These are phyloP conservation scores for Druceiella hillmani DNA, from an alignment of 2,888 invertebrate genomes.

Conservation along the genomic window DNA sequence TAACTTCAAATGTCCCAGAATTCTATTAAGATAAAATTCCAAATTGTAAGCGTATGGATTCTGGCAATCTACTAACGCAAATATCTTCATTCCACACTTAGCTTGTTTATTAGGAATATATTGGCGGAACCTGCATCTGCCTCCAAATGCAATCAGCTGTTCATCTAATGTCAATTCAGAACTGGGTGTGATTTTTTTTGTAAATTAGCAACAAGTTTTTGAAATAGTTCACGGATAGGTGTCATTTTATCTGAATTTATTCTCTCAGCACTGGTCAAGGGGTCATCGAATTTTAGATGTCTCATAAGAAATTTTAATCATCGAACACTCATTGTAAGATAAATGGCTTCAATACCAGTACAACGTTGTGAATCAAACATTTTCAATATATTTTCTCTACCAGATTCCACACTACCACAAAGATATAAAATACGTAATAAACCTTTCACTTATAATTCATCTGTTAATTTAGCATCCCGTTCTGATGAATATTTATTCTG, in stretches of 20 bases:
- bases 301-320: slow-evolving; percentile 19
- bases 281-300: slow-evolving; percentile 18
- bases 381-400: slow-evolving; percentile 17
- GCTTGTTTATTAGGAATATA: slow-evolving; percentile 17
- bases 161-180: slow-evolving; percentile 16
- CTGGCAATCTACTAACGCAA: slow-evolving; percentile 19
- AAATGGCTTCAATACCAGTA: slow-evolving; percentile 21
- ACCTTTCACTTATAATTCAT: slow-evolving; percentile 20
- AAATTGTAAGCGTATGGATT: slow-evolving; percentile 21
- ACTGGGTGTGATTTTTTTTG: slow-evolving; percentile 19
- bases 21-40: slow-evolving; percentile 19
- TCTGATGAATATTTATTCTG: slow-evolving; percentile 15
- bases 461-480: slow-evolving; percentile 18
- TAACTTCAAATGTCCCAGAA: slow-evolving; percentile 15
- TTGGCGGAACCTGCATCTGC: slow-evolving; percentile 19
- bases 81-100: slow-evolving; percentile 19
- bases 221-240: slow-evolving; percentile 16
- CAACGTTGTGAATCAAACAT: slow-evolving; percentile 18
- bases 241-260: slow-evolving; percentile 17
- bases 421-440: slow-evolving; percentile 18
- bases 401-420: slow-evolving; percentile 15
- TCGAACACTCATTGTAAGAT: slow-evolving; percentile 17
- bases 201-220: slow-evolving; percentile 19
- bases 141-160: slow-evolving; percentile 14
- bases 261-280: slow-evolving; percentile 2